Percentiles rank a stretch among this genome's conserved stretches.
Evolutionary conservation across 2,797 vertebrate species (phyloP).

Genomic region (Potorous gilbertii): DNA sequence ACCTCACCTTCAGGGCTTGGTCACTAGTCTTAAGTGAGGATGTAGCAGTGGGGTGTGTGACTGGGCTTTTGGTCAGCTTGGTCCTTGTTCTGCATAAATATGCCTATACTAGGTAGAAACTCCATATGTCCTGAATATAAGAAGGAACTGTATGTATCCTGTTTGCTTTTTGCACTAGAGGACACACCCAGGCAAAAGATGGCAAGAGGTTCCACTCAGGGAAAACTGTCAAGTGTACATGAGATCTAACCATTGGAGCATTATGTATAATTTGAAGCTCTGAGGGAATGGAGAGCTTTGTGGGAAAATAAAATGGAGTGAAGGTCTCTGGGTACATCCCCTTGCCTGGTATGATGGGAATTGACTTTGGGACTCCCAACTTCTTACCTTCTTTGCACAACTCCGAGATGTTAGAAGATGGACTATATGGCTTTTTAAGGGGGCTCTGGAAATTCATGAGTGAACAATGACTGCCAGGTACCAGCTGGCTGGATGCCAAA

Average conservation of each 20-base stretch:
- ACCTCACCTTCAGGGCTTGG: neutral
- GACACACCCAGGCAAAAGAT: neutral
- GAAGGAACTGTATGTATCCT: neutral
- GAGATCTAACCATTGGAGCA: neutral
- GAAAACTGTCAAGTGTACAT: neutral
- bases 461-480: neutral
- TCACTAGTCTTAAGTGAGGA: neutral
- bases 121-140: neutral
- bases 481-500: neutral
- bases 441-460: neutral
- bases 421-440: neutral
- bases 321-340: neutral
- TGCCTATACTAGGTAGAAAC: neutral
- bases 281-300: constrained; percentile 1
- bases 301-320: constrained; percentile 37
- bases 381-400: constrained; percentile 11
- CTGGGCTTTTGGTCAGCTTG: neutral
- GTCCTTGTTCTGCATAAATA: neutral
- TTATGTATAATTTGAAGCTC: neutral
- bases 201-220: neutral
- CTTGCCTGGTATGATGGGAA: constrained; percentile 7
- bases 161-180: neutral
- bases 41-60: neutral
- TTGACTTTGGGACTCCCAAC: neutral
- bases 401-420: constrained; percentile 20